phyloP scores from a whole-genome alignment of 2,888 invertebrate genomes.

The Luffia ferchaultella region DNA sequence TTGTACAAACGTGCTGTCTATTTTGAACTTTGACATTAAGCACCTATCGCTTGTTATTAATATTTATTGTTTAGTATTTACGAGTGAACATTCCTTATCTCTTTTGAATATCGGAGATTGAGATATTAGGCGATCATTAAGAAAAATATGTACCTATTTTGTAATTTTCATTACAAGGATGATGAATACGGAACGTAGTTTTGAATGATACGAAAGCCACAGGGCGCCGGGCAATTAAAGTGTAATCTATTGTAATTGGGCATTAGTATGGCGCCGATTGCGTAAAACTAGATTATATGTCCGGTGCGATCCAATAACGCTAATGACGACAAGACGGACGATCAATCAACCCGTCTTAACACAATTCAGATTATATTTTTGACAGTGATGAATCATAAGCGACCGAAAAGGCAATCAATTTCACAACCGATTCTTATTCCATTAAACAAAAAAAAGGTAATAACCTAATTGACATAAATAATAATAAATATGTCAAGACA shows the following conservation, averaged over 20 bases:
- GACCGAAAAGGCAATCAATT: constrained; percentile 63
- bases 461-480: constrained; percentile 67
- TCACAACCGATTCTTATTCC: constrained; percentile 63
- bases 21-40: background rate
- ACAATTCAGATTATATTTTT: constrained; percentile 56
- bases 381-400: constrained; percentile 65
- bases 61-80: background rate
- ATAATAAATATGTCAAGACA: constrained; percentile 65
- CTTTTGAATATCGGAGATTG: too few relatives aligned
- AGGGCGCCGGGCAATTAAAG: background rate
- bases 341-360: constrained; percentile 64
- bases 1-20: background rate
- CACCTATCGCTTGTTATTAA: background rate
- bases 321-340: constrained; percentile 47
- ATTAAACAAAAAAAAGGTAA: constrained; percentile 66
- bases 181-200: background rate
- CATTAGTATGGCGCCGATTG: constrained; percentile 25
- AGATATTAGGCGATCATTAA: too few relatives aligned
- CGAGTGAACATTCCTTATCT: too few relatives aligned
- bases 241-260: constrained; percentile 26
- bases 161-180: background rate
- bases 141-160: background rate
- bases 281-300: constrained; percentile 55
- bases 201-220: background rate
- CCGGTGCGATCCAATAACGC: constrained; percentile 27